These are phyloP conservation scores for Baronia brevicornis DNA, from an alignment of 2,888 invertebrate species.

Conservation along the genomic window DNA sequence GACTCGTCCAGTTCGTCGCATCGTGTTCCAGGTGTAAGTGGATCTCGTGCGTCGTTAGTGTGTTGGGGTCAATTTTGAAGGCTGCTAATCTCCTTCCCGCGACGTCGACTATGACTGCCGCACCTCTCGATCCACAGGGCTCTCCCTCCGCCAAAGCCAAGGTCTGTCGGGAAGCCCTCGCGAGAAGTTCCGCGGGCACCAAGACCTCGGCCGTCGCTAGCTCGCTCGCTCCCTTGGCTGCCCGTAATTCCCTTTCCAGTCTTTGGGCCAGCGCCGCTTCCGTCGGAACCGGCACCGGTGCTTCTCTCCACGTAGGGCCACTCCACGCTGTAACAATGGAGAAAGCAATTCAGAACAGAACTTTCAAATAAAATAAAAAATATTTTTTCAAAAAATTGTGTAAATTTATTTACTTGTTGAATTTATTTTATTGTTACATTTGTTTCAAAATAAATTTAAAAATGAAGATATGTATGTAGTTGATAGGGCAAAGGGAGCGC, in stretches of 20 bases:
- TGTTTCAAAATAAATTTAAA: slow-evolving; percentile 17
- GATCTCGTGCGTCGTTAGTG: slow-evolving; percentile 93
- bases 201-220: slow-evolving; percentile 90
- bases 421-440: background rate
- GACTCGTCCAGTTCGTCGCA: slow-evolving; percentile 89
- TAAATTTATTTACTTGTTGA: slow-evolving; percentile 4
- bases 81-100: slow-evolving; percentile 87
- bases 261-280: slow-evolving; percentile 82
- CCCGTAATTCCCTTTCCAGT: slow-evolving; percentile 85
- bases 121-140: slow-evolving; percentile 92
- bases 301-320: slow-evolving; percentile 65
- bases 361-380: slow-evolving; percentile 4
- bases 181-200: slow-evolving; percentile 87
- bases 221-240: slow-evolving; percentile 85
- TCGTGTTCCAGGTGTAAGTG: slow-evolving; percentile 92
- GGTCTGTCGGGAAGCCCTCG: slow-evolving; percentile 86
- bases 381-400: slow-evolving; percentile 1
- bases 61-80: slow-evolving; percentile 89
- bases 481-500: slow-evolving; percentile 40
- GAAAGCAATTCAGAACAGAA: slow-evolving; percentile 28
- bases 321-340: slow-evolving; percentile 61
- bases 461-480: no score
- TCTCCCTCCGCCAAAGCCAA: slow-evolving; percentile 90
- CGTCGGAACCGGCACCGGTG: slow-evolving; percentile 70
- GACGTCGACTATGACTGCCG: slow-evolving; percentile 89